Conservation (phyloP, 2,113 vertebrate species). For the Phaethornis superciliosus region DNA sequence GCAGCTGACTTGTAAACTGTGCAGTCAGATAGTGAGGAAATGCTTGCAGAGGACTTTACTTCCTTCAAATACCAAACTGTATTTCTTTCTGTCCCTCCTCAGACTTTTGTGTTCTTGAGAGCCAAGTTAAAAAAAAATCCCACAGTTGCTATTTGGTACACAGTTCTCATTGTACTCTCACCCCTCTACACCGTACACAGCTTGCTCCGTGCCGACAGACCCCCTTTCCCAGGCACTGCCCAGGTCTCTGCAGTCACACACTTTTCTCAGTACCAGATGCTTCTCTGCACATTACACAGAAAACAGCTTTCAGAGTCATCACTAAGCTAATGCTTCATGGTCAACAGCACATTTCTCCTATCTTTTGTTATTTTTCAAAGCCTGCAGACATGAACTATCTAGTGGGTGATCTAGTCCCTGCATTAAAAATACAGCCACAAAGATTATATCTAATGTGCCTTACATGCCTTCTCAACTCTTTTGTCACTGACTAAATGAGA, state of each 20-base stretch:
- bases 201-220: fast-evolving
- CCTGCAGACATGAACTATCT: neutral
- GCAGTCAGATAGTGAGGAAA: neutral
- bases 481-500: neutral
- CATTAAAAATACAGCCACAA: neutral
- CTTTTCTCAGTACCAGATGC: fast-evolving
- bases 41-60: neutral
- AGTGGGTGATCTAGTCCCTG: neutral
- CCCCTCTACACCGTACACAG: neutral
- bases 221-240: neutral
- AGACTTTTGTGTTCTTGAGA: neutral
- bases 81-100: neutral
- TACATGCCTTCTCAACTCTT: neutral
- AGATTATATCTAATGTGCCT: neutral
- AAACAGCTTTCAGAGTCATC: neutral
- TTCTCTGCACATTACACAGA: neutral
- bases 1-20: fast-evolving
- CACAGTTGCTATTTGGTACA: neutral
- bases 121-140: neutral
- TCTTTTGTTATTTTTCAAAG: neutral
- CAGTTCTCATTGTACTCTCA: neutral
- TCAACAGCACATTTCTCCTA: neutral
- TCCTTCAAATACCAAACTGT: neutral
- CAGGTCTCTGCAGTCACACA: neutral
- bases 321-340: neutral